Percentiles rank a stretch among this genome's conserved stretches.
phyloP scores from a whole-genome alignment of 2,797 vertebrate species.

The Karalla daura region DNA sequence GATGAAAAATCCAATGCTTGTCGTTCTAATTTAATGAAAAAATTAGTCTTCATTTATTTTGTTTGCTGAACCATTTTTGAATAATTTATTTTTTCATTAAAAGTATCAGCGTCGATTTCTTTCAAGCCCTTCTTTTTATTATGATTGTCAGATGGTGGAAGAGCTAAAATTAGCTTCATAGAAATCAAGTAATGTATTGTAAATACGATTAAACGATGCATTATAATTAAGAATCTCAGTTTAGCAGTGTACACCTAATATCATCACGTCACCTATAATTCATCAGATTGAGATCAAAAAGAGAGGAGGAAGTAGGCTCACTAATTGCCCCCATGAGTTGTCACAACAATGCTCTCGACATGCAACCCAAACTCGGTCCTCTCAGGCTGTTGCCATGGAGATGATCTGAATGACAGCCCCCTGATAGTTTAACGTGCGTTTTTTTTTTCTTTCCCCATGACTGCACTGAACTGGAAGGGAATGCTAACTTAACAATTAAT shows the following conservation, averaged over 20 bases:
- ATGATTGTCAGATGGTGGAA: background rate
- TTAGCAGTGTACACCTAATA: background rate
- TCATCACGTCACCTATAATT: background rate
- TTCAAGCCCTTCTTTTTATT: background rate
- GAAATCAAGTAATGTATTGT: no score
- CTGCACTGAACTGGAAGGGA: background rate
- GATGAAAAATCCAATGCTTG: background rate
- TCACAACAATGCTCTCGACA: conserved; percentile 2
- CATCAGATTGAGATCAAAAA: background rate
- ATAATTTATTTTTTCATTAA: background rate
- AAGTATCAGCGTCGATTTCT: background rate
- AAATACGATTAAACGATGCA: background rate
- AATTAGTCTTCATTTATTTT: background rate
- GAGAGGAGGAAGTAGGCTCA: background rate
- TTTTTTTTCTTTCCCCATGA: no score
- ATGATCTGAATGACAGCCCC: conserved; percentile 20
- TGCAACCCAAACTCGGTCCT: background rate
- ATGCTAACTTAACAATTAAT: background rate
- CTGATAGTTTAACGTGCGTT: background rate
- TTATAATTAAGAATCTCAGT: background rate
- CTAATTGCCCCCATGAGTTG: background rate
- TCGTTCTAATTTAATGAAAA: background rate
- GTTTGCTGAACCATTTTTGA: background rate
- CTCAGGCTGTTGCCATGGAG: conserved; percentile 32
- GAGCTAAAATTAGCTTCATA: background rate